Base-by-base conservation (phyloP, 2,797 vertebrate species). In the Enteromius mattozi region DNA sequence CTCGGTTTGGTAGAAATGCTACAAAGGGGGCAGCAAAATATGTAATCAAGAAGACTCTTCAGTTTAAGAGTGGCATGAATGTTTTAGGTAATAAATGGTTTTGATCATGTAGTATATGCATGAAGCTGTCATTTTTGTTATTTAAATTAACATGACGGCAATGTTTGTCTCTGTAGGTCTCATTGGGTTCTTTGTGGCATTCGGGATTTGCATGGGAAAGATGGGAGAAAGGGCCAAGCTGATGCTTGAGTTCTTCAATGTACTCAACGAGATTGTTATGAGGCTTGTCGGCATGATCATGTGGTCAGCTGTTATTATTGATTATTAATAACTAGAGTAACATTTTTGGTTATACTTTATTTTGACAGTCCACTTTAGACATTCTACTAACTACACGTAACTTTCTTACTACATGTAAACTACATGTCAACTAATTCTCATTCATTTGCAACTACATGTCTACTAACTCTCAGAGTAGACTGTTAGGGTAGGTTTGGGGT, bases 221-320 rank as follows among this genome's bases (percentile, higher is more conserved):
- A 99, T 99, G 98, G 98, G 98, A 3, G 97, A 99, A 51, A 97
- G 95, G 86, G 98, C 98, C 91, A 98, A 96, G 90, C 93, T 98
- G 91, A 99, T 99, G 98, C 93, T 99, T 89, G 97, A 99, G n/a
- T 99, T 99, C 93, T 99, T 99, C 95, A 99, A 96, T 85, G 96
- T 99, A 88, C 92, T 99, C 87, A 99, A 99, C 88, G 98, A 99
- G 91, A 99, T 99, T 14, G 94, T 99, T 4, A 99, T 99, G 98
- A 97, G 90, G 91, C 93, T 99, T 45, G 98, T 99, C 47, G 94
- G 95, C 27, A 97, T 97, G 91, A 98, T 99, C 87, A 99, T 99
- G 98, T 99, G 98, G 98, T 99, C 94, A 96, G 97, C 96, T 54
- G 61, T 42, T 19, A 16, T 49, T 6, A 70, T 69, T 81, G 2